These are phyloP conservation scores for Garrulus glandarius DNA, from an alignment of 2,797 vertebrate species.

Conservation along the genomic window DNA sequence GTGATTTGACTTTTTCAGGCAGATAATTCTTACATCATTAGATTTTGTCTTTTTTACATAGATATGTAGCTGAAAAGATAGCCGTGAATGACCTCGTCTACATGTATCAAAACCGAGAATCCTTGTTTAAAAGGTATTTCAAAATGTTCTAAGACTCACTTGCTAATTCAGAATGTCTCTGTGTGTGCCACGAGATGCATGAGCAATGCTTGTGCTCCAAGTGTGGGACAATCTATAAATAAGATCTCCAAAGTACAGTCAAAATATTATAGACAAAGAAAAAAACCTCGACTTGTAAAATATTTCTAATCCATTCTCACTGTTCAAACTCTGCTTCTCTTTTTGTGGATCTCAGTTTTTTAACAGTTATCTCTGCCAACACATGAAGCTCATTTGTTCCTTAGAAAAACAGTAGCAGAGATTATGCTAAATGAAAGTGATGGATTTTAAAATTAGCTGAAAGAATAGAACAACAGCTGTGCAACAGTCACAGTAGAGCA, in stretches of 20 bases:
- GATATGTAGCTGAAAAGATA: not conserved
- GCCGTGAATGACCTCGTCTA: not conserved
- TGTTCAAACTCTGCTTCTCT: not conserved
- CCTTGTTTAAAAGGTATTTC: not conserved
- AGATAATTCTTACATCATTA: not conserved
- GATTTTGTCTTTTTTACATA: not conserved
- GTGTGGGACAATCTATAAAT: not conserved
- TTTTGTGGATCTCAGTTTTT: not conserved
- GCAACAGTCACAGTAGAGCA: not conserved
- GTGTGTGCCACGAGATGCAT: not conserved
- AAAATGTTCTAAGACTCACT: not conserved
- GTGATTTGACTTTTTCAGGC: not conserved
- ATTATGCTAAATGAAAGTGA: not conserved
- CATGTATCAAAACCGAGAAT: not conserved
- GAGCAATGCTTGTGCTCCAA: not conserved
- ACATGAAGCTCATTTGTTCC: not conserved
- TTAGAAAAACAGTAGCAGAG: not conserved
- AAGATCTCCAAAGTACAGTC: not conserved
- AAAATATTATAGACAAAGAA: not conserved
- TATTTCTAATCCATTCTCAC: not conserved
- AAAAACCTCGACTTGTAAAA: not conserved
- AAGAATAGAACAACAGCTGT: not conserved
- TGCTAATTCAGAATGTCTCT: not conserved
- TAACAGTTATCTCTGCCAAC: not conserved
- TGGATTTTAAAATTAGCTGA: not conserved